Conservation (phyloP, 2,113 vertebrate species). For the Psammodynastes pulverulentus region DNA sequence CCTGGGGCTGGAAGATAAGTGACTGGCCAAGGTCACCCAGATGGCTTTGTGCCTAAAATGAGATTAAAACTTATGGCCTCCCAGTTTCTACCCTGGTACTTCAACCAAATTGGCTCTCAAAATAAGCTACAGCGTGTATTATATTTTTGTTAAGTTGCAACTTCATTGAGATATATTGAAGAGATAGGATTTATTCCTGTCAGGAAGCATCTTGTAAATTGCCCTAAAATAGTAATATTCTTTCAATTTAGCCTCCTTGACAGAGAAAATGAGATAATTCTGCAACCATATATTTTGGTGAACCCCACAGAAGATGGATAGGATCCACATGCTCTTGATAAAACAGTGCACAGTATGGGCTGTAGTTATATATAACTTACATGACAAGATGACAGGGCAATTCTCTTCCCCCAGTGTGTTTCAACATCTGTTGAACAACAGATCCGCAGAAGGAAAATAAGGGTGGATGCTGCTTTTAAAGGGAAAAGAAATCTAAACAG, state of each 20-base stretch:
- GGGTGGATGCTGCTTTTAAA: neutral
- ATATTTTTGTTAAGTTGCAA: neutral
- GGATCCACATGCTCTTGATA: neutral
- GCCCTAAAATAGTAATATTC: neutral
- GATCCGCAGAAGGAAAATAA: neutral
- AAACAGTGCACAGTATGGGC: neutral
- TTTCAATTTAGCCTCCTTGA: neutral
- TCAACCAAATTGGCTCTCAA: neutral
- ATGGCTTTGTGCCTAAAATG: neutral
- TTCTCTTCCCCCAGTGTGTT: neutral
- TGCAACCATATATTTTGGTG: neutral
- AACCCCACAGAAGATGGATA: neutral
- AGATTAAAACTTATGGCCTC: neutral
- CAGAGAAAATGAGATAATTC: neutral
- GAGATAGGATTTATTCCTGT: neutral
- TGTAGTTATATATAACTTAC: neutral
- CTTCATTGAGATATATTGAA: neutral
- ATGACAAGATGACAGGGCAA: neutral
- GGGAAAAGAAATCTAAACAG: neutral
- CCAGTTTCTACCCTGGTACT: neutral
- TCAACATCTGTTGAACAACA: neutral
- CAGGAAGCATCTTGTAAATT: neutral
- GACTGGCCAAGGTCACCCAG: neutral
- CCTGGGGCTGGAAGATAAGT: neutral
- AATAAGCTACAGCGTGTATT: neutral